Percentiles rank a stretch among this genome's conserved stretches.
Conservation (phyloP, 2,888 invertebrate species). For the Eilema depressum region DNA sequence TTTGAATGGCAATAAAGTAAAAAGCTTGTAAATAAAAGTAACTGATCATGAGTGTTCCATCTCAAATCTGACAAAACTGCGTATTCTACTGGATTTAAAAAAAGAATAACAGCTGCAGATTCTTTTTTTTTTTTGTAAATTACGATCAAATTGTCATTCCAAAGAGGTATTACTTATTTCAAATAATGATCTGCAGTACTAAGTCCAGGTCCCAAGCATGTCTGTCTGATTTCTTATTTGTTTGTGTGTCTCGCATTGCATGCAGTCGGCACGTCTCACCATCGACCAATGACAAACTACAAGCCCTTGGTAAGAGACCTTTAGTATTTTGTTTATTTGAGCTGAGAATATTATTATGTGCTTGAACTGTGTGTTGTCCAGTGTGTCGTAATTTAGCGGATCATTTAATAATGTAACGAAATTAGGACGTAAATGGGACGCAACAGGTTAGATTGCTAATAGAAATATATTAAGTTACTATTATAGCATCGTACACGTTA, state of each 20-base stretch:
- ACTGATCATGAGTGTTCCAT: not conserved
- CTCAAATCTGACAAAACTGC: not conserved
- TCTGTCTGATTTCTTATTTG: constrained; percentile 65
- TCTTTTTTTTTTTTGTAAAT: not conserved
- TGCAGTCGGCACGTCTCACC: constrained; percentile 74
- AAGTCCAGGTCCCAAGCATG: constrained; percentile 47
- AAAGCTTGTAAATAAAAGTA: not conserved
- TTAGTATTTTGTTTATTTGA: constrained; percentile 31
- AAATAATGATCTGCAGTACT: constrained; percentile 29
- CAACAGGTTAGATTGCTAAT: not conserved
- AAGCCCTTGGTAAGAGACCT: constrained; percentile 77
- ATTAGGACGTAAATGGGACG: not conserved
- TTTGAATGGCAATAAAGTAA: constrained; percentile 1
- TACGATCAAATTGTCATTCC: not conserved
- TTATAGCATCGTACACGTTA: no score
- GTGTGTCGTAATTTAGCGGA: constrained; percentile 4
- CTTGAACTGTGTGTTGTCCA: constrained; percentile 27
- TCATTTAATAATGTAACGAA: not conserved
- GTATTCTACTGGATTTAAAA: not conserved
- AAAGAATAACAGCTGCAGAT: not conserved
- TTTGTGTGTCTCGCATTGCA: constrained; percentile 75
- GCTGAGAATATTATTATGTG: constrained; percentile 17
- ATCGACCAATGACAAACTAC: constrained; percentile 79
- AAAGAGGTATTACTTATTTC: constrained; percentile 29
- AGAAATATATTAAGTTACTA: no score